A percentile compares a stretch with the other conserved stretches of the same genome.
These are phyloP conservation scores for Sebastolobus altivelis DNA, from an alignment of 2,797 vertebrate species.

Conservation along the genomic window DNA sequence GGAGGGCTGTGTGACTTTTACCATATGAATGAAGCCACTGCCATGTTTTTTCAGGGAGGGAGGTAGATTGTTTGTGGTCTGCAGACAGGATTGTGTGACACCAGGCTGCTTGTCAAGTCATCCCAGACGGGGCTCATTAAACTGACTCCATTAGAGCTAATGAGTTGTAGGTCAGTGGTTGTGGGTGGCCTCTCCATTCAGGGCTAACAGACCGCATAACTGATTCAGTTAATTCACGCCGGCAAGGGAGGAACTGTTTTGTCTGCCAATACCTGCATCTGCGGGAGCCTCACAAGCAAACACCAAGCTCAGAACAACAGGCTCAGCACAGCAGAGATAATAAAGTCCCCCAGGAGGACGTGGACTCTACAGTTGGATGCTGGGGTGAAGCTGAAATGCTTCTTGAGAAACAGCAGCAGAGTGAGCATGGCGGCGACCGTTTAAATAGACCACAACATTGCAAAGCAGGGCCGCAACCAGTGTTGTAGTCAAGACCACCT, in stretches of 20 bases:
- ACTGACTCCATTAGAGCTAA: conserved; percentile 82
- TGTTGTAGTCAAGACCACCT: not conserved
- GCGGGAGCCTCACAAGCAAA: conserved; percentile 6
- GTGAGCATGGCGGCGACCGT: too few relatives aligned
- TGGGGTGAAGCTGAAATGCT: not conserved
- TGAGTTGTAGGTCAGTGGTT: conserved; percentile 78
- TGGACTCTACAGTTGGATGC: not conserved
- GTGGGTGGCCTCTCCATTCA: conserved; percentile 74
- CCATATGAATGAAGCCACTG: conserved; percentile 78
- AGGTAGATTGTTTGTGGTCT: conserved; percentile 55
- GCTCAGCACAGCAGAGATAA: not conserved
- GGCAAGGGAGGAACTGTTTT: conserved; percentile 7
- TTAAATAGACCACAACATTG: not conserved
- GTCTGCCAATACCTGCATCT: not conserved
- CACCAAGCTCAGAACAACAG: not conserved
- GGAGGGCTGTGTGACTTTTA: conserved; percentile 78
- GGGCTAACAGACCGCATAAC: conserved; percentile 60
- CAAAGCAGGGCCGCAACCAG: not conserved
- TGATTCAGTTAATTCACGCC: conserved; percentile 53
- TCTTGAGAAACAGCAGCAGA: not conserved
- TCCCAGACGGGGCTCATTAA: conserved; percentile 77
- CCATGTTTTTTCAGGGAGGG: conserved; percentile 47
- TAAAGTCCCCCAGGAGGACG: not conserved
- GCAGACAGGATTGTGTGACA: conserved; percentile 69
- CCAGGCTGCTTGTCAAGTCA: conserved; percentile 70